Evolutionary conservation across 2,113 vertebrate species (phyloP), one percentile per base, ranked within the genome.

Genomic region (Melanerpes aurifrons): DNA sequence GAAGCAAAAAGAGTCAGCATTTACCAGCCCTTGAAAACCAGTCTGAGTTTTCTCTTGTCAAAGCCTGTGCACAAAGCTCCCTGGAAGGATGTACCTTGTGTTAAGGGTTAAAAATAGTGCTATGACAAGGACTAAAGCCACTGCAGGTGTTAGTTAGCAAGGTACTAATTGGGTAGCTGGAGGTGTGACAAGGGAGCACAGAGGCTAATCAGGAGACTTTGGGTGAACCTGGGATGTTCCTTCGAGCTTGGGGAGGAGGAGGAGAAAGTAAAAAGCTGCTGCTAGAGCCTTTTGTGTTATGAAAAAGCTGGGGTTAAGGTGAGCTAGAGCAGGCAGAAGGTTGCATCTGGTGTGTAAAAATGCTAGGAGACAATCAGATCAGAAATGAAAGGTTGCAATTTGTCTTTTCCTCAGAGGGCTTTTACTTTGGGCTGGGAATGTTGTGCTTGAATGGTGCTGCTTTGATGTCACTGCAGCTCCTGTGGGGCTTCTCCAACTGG

Each of bases 111-210:
- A 92, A 80, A 87, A 19, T 3, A 90, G 48, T 73, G 75, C 47
- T 24, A 29, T 25, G 47, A n/a, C 57, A 70, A 87, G 64, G 71
- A 94, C 63, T 87, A 95, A 95, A 96, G 77, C 80, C 35, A 71
- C 14, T 37, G 94, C 91, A 82, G 86, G 64, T 95, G 87, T 90
- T 90, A 19, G 24, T 92, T 96, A 95, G 93, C 68, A 73, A 92
- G 80, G 61, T 81, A 61, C 92, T 97, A 96, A 97, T 95, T 95
- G 94, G 87, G 93, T 94, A 89, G 90, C 71, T 69, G 71, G 62
- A 91, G 80, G 77, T 94, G 53, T 77, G 67, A 28, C 35, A 63
- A 90, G 53, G 83, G 86, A 94, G 95, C 88, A 80, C 53, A 90
- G 96, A 89, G 93, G 80, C 57, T 87, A 91, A 80, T 94, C 87